A percentile compares a stretch with the other conserved stretches of the same genome.
These are phyloP conservation scores for Sibirionetta formosa DNA, from an alignment of 2,797 vertebrate species.

Conservation along the genomic window DNA sequence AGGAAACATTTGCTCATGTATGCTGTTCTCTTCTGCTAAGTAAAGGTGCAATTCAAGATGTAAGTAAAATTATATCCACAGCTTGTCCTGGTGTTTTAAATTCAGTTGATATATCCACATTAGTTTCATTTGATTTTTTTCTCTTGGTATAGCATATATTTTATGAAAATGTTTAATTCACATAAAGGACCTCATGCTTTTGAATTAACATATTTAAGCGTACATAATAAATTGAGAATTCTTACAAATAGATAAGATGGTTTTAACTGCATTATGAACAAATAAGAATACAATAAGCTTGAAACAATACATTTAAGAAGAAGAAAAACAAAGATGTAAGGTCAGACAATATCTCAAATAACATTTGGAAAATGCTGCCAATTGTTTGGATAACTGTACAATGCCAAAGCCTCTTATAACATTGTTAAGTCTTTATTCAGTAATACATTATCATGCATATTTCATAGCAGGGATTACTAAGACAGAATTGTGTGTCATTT, in stretches of 20 bases:
- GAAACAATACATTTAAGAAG: constrained; percentile 86
- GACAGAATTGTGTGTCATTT: constrained; percentile 95
- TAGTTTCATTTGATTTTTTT: constrained; percentile 19
- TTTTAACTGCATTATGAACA: constrained; percentile 82
- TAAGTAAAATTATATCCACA: constrained; percentile 28
- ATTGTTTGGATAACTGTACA: constrained; percentile 93
- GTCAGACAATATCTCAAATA: constrained; percentile 92
- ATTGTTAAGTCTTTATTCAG: constrained; percentile 96
- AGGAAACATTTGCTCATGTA: neutral
- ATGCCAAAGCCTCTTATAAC: constrained; percentile 96
- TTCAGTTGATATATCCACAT: constrained; percentile 15
- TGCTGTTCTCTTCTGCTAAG: neutral
- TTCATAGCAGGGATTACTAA: constrained; percentile 98
- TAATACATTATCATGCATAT: constrained; percentile 98
- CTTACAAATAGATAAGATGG: constrained; percentile 84
- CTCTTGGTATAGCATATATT: constrained; percentile 37
- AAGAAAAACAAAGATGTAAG: constrained; percentile 88
- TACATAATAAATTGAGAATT: constrained; percentile 81
- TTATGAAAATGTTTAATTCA: constrained; percentile 75
- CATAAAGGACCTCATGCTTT: constrained; percentile 44
- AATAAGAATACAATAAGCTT: constrained; percentile 84
- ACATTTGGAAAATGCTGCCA: constrained; percentile 92
- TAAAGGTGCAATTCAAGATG: constrained; percentile 22
- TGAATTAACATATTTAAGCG: constrained; percentile 79
- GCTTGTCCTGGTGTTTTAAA: neutral